Evolutionary conservation across 2,797 vertebrate species (phyloP).

Genomic region (Harpagifer antarcticus): DNA sequence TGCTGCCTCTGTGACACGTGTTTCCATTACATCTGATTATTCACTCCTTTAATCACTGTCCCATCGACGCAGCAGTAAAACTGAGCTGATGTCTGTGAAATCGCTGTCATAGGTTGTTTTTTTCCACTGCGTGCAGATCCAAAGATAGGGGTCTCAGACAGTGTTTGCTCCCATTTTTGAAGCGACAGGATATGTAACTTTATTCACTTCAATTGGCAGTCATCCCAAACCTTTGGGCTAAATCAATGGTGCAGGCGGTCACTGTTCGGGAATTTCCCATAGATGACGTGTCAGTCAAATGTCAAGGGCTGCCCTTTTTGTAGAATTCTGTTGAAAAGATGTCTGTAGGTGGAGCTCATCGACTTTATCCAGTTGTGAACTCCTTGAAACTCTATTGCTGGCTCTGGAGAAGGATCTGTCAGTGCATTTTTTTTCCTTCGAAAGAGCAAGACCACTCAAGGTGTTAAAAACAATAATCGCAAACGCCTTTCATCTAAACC

Average conservation of each 20-base stretch:
- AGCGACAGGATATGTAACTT: conserved; percentile 38
- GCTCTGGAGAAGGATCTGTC: conserved; percentile 11
- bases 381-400: too few species aligned
- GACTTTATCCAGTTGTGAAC: conserved; percentile 13
- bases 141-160: conserved; percentile 27
- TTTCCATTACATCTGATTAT: conserved; percentile 60
- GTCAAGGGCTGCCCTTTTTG: conserved; percentile 8
- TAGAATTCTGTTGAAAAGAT: conserved; percentile 1
- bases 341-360: conserved; percentile 18
- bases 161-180: conserved; percentile 30
- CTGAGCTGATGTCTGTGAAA: conserved; percentile 48
- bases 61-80: conserved; percentile 27
- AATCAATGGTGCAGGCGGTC: conserved; percentile 17
- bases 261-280: conserved; percentile 50
- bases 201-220: conserved; percentile 23
- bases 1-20: conserved; percentile 41
- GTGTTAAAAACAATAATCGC: conserved; percentile 50
- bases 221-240: conserved; percentile 32
- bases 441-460: conserved; percentile 27
- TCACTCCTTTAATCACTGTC: conserved; percentile 51
- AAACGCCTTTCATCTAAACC: conserved; percentile 43
- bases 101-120: conserved; percentile 24
- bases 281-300: conserved; percentile 45
- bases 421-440: conserved; percentile 9
- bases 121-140: conserved; percentile 12